Percentiles rank a stretch among this genome's conserved stretches.
Conservation (phyloP, 2,113 vertebrate genomes). For the Hippolais icterina region DNA sequence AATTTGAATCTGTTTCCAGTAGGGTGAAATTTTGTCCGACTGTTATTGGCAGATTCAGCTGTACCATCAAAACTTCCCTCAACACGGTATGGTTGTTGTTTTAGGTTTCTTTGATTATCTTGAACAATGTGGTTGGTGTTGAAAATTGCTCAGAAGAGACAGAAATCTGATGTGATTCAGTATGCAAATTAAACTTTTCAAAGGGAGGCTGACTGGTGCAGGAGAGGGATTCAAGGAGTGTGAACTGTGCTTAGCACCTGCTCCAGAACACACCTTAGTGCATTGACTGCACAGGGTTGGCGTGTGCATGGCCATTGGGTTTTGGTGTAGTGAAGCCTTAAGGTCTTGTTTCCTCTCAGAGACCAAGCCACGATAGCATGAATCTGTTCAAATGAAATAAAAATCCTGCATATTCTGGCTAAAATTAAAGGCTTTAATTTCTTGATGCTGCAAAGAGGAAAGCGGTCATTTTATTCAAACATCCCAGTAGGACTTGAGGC, state of each 20-base stretch:
- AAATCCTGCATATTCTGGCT: background rate
- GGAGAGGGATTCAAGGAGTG: background rate
- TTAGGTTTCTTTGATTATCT: background rate
- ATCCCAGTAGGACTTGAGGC: background rate
- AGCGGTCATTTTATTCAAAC: background rate
- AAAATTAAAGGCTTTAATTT: background rate
- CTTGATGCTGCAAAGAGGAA: background rate
- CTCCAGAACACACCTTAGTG: background rate
- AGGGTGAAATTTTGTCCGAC: background rate
- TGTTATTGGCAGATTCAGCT: background rate
- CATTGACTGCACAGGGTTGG: background rate
- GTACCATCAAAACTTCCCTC: background rate
- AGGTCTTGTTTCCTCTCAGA: background rate
- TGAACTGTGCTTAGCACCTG: background rate
- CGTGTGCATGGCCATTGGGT: fast-evolving
- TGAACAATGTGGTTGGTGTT: background rate
- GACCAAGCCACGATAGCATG: background rate
- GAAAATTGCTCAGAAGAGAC: background rate
- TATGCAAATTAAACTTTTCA: background rate
- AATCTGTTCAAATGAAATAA: background rate
- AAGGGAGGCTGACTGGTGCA: background rate
- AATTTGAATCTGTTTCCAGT: background rate
- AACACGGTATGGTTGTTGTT: background rate
- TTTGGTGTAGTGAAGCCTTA: background rate
- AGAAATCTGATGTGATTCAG: background rate